Percentiles rank a stretch among this genome's conserved stretches.
Evolutionary conservation across 2,888 invertebrate species (phyloP).

Genomic region (Resseliella maxima): DNA sequence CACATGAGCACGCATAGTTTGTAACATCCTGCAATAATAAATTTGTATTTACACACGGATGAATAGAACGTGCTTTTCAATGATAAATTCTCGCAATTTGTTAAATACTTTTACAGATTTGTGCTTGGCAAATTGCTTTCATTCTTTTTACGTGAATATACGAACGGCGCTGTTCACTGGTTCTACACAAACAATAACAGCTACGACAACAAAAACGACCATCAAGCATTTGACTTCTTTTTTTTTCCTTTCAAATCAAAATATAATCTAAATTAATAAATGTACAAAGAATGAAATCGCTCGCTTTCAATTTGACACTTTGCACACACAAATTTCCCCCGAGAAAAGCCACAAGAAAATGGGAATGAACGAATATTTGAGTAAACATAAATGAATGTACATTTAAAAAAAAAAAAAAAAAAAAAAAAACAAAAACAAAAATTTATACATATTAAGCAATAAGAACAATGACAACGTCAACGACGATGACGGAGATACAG

Average conservation of each 20-base stretch:
- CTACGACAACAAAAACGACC: neutral
- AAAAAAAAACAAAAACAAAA: too few species aligned
- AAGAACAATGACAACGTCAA: too few species aligned
- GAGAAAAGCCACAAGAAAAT: slow-evolving; percentile 8
- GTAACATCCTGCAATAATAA: slow-evolving; percentile 21
- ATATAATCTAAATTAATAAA: slow-evolving; percentile 28
- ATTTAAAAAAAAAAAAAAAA: neutral
- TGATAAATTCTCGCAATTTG: slow-evolving; percentile 40
- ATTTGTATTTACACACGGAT: slow-evolving; percentile 13
- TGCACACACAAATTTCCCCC: slow-evolving; percentile 1
- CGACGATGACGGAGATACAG: too few species aligned
- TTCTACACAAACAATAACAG: too few species aligned
- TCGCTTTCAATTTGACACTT: neutral
- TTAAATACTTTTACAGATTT: slow-evolving; percentile 41
- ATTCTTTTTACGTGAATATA: too few species aligned
- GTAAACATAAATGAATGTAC: neutral
- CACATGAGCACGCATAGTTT: slow-evolving; percentile 40
- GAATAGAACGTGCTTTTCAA: slow-evolving; percentile 10
- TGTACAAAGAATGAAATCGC: neutral
- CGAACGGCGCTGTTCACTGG: too few species aligned
- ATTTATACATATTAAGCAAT: too few species aligned
- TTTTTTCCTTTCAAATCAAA: neutral
- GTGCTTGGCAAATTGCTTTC: neutral
- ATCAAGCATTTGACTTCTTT: neutral
- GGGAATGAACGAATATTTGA: neutral